Percentiles rank a stretch among this genome's conserved stretches.
Conservation (phyloP, 2,797 vertebrate genomes). For the Myotis vivesi region DNA sequence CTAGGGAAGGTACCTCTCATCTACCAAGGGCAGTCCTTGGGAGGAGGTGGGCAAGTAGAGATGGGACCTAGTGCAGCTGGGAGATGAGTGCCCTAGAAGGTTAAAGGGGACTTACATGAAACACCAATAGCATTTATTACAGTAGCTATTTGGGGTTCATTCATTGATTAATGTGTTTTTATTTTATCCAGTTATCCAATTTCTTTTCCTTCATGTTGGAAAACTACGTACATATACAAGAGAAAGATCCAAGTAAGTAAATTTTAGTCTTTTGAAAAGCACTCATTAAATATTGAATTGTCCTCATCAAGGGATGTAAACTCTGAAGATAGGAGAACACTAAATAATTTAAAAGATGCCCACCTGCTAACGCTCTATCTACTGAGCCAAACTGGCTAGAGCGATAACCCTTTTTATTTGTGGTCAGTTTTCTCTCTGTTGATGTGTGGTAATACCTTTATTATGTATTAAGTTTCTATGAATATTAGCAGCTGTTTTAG, state of each 20-base stretch:
- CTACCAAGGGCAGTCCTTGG: neutral
- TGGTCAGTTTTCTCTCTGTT: neutral
- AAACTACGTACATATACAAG: slow-evolving; percentile 86
- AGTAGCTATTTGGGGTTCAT: neutral
- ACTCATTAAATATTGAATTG: slow-evolving; percentile 22
- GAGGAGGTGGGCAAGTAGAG: neutral
- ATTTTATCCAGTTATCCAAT: slow-evolving; percentile 90
- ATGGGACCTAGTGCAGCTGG: neutral
- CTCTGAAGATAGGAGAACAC: neutral
- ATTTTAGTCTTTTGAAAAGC: slow-evolving; percentile 44
- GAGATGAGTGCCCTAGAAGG: neutral
- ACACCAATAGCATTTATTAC: neutral
- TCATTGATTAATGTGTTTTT: slow-evolving; percentile 69
- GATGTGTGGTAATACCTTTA: slow-evolving; percentile 13
- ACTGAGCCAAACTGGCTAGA: neutral
- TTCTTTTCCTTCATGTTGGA: slow-evolving; percentile 98
- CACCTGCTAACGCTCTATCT: too few relatives aligned
- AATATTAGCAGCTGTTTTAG: neutral
- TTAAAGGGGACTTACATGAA: neutral
- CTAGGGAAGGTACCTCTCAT: neutral
- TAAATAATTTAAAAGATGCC: slow-evolving; percentile 40
- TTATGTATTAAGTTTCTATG: neutral
- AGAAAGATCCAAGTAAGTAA: slow-evolving; percentile 88
- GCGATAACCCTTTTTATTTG: neutral
- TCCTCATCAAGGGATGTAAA: neutral